Percentiles rank a stretch among this genome's conserved stretches.
phyloP scores from a whole-genome alignment of 1,140 invertebrate genomes.

The Charaxes varanes region DNA sequence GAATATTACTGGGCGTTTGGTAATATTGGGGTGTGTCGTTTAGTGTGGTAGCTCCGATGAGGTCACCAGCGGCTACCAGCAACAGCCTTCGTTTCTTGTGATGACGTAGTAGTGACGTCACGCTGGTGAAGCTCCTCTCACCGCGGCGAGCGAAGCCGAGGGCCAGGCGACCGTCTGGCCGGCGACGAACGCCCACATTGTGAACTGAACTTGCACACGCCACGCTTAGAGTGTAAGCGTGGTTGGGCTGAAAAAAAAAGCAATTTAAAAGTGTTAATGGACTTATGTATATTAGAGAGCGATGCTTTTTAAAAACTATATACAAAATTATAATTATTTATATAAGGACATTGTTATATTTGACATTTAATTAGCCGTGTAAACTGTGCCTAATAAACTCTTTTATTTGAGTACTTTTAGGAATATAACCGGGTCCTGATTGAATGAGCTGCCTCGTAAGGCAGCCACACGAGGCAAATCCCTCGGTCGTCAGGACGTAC shows the following conservation, averaged over 20 bases:
- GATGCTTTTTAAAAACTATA: no score
- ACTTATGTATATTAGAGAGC: no score
- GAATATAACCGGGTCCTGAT: no score
- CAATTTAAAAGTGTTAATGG: no score
- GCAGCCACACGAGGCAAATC: no score
- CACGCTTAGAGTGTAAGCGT: conserved; percentile 63
- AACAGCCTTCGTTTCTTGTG: conserved; percentile 51
- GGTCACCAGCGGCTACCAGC: conserved; percentile 45
- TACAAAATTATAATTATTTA: no score
- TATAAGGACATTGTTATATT: no score
- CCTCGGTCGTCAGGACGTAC: no score
- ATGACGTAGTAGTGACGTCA: conserved; percentile 57
- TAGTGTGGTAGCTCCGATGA: conserved; percentile 50
- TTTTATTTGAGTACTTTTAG: no score
- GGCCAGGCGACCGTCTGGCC: conserved; percentile 55
- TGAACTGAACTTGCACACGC: conserved; percentile 56
- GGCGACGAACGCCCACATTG: conserved; percentile 59
- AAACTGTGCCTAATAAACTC: no score
- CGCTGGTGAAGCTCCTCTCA: conserved; percentile 52
- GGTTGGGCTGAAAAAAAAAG: conserved; percentile 48
- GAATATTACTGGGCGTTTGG: conserved; percentile 46
- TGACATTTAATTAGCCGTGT: no score
- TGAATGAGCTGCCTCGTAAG: no score
- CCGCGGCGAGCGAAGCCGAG: conserved; percentile 53
- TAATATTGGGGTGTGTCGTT: conserved; percentile 56